phyloP scores from a whole-genome alignment of 2,113 vertebrate species.

The Marmota flaviventris region DNA sequence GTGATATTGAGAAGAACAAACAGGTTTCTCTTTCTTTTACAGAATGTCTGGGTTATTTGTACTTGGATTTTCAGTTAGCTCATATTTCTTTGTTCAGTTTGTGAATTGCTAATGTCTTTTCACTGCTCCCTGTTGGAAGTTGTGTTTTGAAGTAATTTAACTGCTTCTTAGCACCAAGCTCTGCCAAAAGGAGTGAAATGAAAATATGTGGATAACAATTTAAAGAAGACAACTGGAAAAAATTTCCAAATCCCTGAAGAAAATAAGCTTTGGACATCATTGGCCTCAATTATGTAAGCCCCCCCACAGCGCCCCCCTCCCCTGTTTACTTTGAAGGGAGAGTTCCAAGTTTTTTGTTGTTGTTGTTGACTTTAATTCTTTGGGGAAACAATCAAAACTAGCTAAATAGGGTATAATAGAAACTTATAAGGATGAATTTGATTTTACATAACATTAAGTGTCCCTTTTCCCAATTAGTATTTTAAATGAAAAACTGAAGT shows the following conservation, averaged over 20 bases:
- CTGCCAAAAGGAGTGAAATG: background rate
- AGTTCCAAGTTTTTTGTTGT: background rate
- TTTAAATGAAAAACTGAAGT: background rate
- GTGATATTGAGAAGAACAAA: background rate
- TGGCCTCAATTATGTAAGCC: background rate
- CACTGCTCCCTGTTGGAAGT: background rate
- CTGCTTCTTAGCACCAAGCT: background rate
- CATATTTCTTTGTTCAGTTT: background rate
- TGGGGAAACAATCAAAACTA: background rate
- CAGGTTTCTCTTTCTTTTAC: background rate
- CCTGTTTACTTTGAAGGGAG: background rate
- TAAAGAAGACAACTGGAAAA: background rate
- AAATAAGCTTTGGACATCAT: background rate
- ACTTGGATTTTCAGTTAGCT: background rate
- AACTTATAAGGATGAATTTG: background rate
- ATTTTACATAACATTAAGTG: background rate
- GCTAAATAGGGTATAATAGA: background rate
- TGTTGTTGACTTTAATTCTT: constrained; percentile 29
- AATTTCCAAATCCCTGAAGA: constrained; percentile 5
- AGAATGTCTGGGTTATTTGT: background rate
- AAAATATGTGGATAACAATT: constrained; percentile 39
- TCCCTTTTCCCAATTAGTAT: background rate
- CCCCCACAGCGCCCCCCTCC: too few relatives aligned
- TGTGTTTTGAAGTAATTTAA: constrained; percentile 32
- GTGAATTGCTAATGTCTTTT: constrained; percentile 1